phyloP scores from a whole-genome alignment of 1,140 invertebrate genomes.

The Drosophila triauraria region DNA sequence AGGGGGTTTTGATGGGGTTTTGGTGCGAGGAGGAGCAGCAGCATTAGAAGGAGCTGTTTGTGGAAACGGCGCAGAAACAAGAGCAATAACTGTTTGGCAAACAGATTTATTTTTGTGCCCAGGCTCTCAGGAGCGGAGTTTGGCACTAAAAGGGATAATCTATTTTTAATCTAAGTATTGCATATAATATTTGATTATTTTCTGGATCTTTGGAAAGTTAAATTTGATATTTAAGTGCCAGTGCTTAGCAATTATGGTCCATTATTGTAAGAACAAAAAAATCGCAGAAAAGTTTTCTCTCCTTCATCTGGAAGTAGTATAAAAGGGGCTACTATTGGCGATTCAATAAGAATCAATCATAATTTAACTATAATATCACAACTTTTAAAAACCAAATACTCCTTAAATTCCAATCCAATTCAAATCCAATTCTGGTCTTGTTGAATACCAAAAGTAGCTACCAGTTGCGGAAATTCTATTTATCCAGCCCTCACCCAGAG shows the following conservation, averaged over 20 bases:
- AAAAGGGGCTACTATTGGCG: background rate
- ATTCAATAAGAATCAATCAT: background rate
- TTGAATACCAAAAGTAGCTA: background rate
- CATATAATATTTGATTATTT: too few relatives aligned
- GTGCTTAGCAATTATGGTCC: background rate
- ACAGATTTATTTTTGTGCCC: conserved; percentile 76
- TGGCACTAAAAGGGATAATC: background rate
- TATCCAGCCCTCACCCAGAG: background rate
- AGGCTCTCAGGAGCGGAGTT: conserved; percentile 44
- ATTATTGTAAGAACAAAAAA: background rate
- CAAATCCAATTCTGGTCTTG: background rate
- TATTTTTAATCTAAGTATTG: background rate
- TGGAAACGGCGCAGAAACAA: conserved; percentile 61
- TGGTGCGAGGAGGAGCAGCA: background rate
- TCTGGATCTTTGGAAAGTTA: background rate
- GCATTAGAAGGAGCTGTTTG: conserved; percentile 27
- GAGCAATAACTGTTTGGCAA: conserved; percentile 83
- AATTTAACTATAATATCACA: too few relatives aligned
- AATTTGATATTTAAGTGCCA: background rate
- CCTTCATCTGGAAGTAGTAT: background rate
- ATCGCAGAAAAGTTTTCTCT: too few relatives aligned
- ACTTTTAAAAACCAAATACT: background rate
- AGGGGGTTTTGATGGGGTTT: background rate
- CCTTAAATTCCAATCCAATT: background rate
- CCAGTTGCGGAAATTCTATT: background rate